These are phyloP conservation scores for Caenorhabditis briggsae DNA, from an alignment of 1,140 invertebrate genomes.

Conservation along the genomic window DNA sequence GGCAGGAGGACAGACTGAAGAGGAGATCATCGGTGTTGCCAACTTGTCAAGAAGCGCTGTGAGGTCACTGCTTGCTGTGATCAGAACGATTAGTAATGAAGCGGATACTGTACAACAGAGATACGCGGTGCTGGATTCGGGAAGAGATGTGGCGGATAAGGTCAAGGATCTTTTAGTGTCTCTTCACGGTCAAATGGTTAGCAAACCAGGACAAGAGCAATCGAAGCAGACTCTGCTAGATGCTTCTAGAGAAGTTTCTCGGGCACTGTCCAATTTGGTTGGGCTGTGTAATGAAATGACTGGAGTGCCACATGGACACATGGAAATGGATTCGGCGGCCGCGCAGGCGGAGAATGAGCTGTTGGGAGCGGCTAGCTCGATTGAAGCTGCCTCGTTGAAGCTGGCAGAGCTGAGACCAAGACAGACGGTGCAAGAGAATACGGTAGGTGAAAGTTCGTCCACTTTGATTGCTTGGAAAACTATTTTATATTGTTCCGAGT, in stretches of 20 bases:
- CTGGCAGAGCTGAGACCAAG: slow-evolving; percentile 90
- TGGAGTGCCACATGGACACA: slow-evolving; percentile 84
- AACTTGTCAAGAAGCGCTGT: slow-evolving; percentile 90
- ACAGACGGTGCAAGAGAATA: slow-evolving; percentile 57
- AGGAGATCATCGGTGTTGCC: slow-evolving; percentile 94
- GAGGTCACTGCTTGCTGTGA: slow-evolving; percentile 89
- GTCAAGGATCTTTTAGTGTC: slow-evolving; percentile 63
- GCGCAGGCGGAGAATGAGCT: slow-evolving; percentile 98
- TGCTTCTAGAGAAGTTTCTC: slow-evolving; percentile 69
- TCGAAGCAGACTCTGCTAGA: slow-evolving; percentile 65
- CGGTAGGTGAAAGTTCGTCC: background rate
- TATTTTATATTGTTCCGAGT: too few relatives aligned
- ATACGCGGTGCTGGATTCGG: slow-evolving; percentile 85
- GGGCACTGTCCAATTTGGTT: slow-evolving; percentile 65
- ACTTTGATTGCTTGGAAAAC: too few relatives aligned
- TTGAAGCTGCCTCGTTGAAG: slow-evolving; percentile 97
- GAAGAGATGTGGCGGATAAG: slow-evolving; percentile 87
- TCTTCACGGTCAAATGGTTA: slow-evolving; percentile 54
- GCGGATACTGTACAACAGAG: slow-evolving; percentile 88
- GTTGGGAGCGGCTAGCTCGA: slow-evolving; percentile 94
- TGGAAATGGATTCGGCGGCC: slow-evolving; percentile 85
- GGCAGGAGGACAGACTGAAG: slow-evolving; percentile 84
- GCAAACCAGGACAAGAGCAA: slow-evolving; percentile 78
- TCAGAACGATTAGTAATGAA: slow-evolving; percentile 85
- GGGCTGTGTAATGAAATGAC: slow-evolving; percentile 85